Percentiles rank a stretch among this genome's conserved stretches.
These are phyloP conservation scores for Parascotia fuliginaria DNA, from an alignment of 2,888 invertebrate species.

Conservation along the genomic window DNA sequence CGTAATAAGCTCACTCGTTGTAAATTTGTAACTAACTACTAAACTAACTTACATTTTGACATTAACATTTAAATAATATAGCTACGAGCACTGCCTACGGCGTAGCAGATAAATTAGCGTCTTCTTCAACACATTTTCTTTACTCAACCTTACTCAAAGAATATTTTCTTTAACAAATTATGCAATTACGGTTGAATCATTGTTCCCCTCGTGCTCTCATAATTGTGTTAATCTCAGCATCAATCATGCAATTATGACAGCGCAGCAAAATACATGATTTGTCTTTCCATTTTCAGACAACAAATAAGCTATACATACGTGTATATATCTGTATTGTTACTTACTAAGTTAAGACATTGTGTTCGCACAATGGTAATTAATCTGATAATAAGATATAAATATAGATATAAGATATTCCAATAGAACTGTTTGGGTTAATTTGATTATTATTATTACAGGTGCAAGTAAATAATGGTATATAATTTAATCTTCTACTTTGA, in stretches of 20 bases:
- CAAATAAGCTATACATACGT: constrained; percentile 16
- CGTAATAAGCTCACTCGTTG: too few relatives aligned
- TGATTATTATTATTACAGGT: not conserved
- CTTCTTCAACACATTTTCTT: constrained; percentile 6
- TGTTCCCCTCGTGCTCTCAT: constrained; percentile 47
- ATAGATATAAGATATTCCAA: constrained; percentile 6
- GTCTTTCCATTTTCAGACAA: constrained; percentile 29
- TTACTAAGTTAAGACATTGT: constrained; percentile 19
- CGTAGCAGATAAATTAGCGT: constrained; percentile 23
- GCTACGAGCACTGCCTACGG: constrained; percentile 7
- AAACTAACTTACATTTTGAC: constrained; percentile 2
- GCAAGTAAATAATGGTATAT: not conserved
- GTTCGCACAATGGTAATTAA: constrained; percentile 30
- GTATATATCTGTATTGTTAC: constrained; percentile 28
- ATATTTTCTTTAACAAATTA: constrained; percentile 47
- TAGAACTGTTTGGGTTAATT: not conserved
- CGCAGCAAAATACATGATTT: constrained; percentile 19
- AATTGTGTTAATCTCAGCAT: constrained; percentile 60
- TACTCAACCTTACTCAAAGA: constrained; percentile 21
- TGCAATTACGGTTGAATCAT: constrained; percentile 45
- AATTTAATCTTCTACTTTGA: too few relatives aligned
- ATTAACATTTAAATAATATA: constrained; percentile 15
- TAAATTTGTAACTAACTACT: too few relatives aligned
- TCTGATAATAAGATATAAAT: constrained; percentile 24
- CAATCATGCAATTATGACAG: constrained; percentile 57